These are phyloP conservation scores for Enteromius anoplus DNA, from an alignment of 2,797 vertebrate species.

Conservation along the genomic window DNA sequence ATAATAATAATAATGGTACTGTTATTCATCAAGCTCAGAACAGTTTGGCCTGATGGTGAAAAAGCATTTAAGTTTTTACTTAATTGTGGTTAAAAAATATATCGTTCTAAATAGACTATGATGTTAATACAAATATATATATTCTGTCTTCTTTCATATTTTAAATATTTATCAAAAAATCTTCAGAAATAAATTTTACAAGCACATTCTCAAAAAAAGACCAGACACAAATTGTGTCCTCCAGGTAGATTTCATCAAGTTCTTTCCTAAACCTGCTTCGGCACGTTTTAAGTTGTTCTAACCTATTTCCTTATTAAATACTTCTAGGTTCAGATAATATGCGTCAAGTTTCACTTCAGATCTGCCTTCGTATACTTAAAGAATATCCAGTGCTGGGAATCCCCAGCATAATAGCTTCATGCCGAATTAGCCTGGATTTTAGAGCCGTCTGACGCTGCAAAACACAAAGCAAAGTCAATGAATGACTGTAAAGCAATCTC, in stretches of 20 bases:
- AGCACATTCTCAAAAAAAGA: not conserved
- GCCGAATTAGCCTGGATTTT: constrained; percentile 27
- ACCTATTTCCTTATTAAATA: not conserved
- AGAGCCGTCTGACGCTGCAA: not conserved
- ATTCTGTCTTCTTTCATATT: not conserved
- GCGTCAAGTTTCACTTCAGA: not conserved
- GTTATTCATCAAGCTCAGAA: not conserved
- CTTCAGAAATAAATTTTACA: not conserved
- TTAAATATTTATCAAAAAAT: not conserved
- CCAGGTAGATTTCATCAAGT: not conserved
- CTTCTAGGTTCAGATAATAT: not conserved
- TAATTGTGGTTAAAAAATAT: not conserved
- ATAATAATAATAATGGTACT: not conserved
- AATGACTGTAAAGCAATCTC: constrained; percentile 25
- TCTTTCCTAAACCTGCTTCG: not conserved
- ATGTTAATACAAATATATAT: not conserved
- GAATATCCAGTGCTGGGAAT: constrained; percentile 33
- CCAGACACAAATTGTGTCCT: not conserved
- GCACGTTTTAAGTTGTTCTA: constrained; percentile 8
- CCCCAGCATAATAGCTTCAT: constrained; percentile 18
- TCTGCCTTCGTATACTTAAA: constrained; percentile 4
- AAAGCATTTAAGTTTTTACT: not conserved
- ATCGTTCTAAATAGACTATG: not conserved
- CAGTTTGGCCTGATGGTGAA: no score
- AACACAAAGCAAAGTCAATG: constrained; percentile 29